Evolutionary conservation across 2,888 invertebrate genomes (phyloP), one percentile per base, ranked within the genome.

Genomic region (Ctenicera cuprea): DNA sequence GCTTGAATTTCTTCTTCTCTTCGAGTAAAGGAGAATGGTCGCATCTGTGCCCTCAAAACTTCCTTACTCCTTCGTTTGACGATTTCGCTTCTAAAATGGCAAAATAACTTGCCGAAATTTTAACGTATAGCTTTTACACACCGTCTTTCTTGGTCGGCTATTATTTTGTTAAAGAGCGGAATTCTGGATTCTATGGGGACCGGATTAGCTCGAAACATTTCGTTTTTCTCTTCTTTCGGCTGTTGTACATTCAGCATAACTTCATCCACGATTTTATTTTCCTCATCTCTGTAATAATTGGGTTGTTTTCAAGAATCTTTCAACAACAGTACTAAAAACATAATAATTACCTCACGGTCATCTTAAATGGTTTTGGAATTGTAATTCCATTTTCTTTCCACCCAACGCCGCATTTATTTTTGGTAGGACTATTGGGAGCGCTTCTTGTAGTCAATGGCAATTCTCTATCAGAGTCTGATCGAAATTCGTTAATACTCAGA

Each of bases 71-170:
- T 89, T 77, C 90, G 89, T 82, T 91, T 90, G 1, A 90, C 88
- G 52, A 91, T 87, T 63, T 90, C 89, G 76, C 91, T 88, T 81
- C 92, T 91, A 86, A 69, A 57, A 68, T 11, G 11, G 1, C 1
- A 22, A 3, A 3, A 41, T 20, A 38, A 66, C 7, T 1, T 57
- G 41, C 16, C 18, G 11, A 8, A 50, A 18, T 30, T 30, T 26
- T 54, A 54, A 1, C 7, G 3, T 14, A 3, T 14, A n/a, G n/a
- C 33, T 41, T 20, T 16, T 48, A 70, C 75, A 74, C 79, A 92
- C 93, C 93, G 91, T 88, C 91, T 90, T 83, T 93, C 92, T 85
- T 93, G 93, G 75, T 93, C 92, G 76, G 91, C 92, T 81, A 93
- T 87, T 75, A 94, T 90, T 87, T 92, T 92, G 81, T 94, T 91